Evolutionary conservation across 2,888 invertebrate genomes (phyloP).

Genomic region (Mythimna pallens): DNA sequence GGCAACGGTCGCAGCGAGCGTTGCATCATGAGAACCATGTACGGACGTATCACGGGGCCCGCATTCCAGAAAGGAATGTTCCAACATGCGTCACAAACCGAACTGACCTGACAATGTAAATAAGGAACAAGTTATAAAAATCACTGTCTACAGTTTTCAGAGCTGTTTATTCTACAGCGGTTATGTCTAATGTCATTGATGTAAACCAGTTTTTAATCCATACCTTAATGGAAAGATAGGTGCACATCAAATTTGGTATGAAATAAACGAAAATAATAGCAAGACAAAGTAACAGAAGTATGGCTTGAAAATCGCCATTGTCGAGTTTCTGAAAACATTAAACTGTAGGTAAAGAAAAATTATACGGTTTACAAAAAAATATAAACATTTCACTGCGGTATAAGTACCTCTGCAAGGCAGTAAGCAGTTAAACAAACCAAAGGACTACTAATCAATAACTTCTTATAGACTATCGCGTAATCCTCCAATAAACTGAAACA

Average conservation of each 20-base stretch:
- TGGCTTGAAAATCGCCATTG: slow-evolving; percentile 52
- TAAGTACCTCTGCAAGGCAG: slow-evolving; percentile 63
- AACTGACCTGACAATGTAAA: slow-evolving; percentile 66
- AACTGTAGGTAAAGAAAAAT: neutral
- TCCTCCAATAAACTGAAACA: slow-evolving; percentile 74
- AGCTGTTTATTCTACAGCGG: neutral
- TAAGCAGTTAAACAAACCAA: slow-evolving; percentile 78
- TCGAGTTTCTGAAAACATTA: slow-evolving; percentile 57
- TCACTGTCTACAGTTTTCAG: neutral
- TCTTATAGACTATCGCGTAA: slow-evolving; percentile 77
- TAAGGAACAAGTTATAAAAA: neutral
- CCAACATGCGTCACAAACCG: slow-evolving; percentile 79
- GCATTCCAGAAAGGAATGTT: slow-evolving; percentile 80
- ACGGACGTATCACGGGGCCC: slow-evolving; percentile 74
- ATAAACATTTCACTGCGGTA: neutral
- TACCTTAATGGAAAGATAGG: slow-evolving; percentile 62
- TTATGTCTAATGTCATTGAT: neutral
- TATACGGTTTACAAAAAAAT: neutral
- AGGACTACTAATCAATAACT: slow-evolving; percentile 73
- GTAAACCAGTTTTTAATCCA: neutral
- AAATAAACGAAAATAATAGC: slow-evolving; percentile 40
- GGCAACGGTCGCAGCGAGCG: slow-evolving; percentile 76
- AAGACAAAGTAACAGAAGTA: slow-evolving; percentile 39
- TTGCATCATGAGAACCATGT: slow-evolving; percentile 81
- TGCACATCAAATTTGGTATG: slow-evolving; percentile 56